Base-by-base conservation (phyloP, 2,113 vertebrate genomes). In the Ondatra zibethicus region DNA sequence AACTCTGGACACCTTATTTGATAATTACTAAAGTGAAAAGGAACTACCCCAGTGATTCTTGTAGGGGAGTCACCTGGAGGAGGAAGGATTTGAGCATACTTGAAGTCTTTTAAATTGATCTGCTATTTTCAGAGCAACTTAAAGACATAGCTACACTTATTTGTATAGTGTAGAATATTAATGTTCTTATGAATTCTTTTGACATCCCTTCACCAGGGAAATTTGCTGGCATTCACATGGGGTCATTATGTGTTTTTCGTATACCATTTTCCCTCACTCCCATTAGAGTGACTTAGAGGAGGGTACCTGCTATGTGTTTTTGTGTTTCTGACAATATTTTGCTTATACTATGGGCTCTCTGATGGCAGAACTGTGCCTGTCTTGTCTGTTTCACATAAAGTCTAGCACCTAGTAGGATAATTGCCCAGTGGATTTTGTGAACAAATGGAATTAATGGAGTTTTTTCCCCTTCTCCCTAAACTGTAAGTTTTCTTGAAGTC, bases 91-190 rank as follows among this genome's bases (percentile, higher is more conserved):
- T 97, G 96, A 94, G 42, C 29, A 89, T 73, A 93, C 81, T 95
- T 94, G 92, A 89, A 94, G 91, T 93, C 39, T 63, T 93, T 97
- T 95, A 95, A 97, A 95, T 94, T 45, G 70, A 16, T 89, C 75
- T 58, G 90, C 47, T 91, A 75, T 88, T 96, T 95, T 70, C 31
- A 95, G 63, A 92, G 92, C 9, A 90, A 29, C 63, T 92, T 91
- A 33, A 96, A 97, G 80, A 85, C 65, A 93, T 78, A 88, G 23
- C 63, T 58, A 94, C 84, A 12, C 45, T 70, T 55, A 25, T 80
- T 95, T 80, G 31, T 93, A 88, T 89, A 45, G 23, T 95, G 23
- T 95, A 93, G n/a, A 94, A 82, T 94, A 92, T 86, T 92, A 95
- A 39, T 82, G 33, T 78, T 95, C 42, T 50, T 92, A 50, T 90